A percentile compares a stretch with the other conserved stretches of the same genome.
phyloP scores from a whole-genome alignment of 2,888 invertebrate genomes.

The Octodonta nipae region DNA sequence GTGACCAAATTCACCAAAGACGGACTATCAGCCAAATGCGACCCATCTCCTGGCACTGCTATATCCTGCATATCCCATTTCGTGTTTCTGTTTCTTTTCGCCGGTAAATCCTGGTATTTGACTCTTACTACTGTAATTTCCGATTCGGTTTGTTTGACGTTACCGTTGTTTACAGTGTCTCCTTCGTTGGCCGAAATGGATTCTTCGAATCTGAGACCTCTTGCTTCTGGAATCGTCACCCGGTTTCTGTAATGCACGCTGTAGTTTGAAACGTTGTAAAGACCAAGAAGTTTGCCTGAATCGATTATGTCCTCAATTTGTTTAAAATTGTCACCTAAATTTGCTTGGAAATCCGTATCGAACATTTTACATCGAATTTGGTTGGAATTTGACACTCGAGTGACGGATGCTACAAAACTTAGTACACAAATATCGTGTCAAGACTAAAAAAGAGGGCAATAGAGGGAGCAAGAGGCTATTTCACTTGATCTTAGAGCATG shows the following conservation, averaged over 20 bases:
- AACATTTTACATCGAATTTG: neutral
- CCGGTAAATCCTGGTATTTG: constrained; percentile 31
- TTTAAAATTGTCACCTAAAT: constrained; percentile 16
- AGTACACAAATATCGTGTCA: too few species aligned
- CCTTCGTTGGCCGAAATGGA: constrained; percentile 18
- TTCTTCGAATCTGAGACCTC: constrained; percentile 20
- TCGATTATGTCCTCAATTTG: constrained; percentile 34
- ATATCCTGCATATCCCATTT: constrained; percentile 38
- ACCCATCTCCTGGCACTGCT: constrained; percentile 42
- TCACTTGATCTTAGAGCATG: too few species aligned
- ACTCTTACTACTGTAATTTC: constrained; percentile 46
- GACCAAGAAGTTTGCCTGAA: constrained; percentile 28
- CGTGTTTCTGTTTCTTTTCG: constrained; percentile 27
- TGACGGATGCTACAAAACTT: too few species aligned
- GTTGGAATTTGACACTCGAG: too few species aligned
- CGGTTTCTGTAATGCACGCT: too few species aligned
- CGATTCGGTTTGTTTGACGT: constrained; percentile 44
- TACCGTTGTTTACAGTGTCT: constrained; percentile 17
- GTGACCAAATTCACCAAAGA: constrained; percentile 48
- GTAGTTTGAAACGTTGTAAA: constrained; percentile 24
- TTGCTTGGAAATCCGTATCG: neutral
- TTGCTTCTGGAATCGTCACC: neutral
- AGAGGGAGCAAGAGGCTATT: too few species aligned
- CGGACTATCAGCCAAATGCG: constrained; percentile 43
- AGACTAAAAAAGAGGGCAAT: too few species aligned